Evolutionary conservation across 2,113 vertebrate genomes (phyloP).

Genomic region (Alosa alosa): DNA sequence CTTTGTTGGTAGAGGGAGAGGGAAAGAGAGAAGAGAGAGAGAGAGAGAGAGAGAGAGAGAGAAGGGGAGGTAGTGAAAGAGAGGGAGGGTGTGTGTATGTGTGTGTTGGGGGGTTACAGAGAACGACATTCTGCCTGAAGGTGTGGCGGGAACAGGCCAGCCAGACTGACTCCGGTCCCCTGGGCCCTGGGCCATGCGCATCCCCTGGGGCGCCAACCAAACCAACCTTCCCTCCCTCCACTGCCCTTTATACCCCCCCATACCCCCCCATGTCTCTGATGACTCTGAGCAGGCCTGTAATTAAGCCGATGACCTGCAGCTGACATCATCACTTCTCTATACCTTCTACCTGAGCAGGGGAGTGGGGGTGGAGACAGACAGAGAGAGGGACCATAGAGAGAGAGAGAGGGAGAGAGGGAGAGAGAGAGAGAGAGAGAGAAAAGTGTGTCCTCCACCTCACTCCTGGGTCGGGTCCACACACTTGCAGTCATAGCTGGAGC

Average conservation of each 20-base stretch:
- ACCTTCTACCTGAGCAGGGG: slow-evolving; percentile 33
- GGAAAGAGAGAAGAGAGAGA: slow-evolving; percentile 36
- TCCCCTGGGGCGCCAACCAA: slow-evolving; percentile 51
- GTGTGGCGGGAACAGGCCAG: slow-evolving; percentile 53
- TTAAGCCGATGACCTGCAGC: slow-evolving; percentile 41
- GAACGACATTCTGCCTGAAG: slow-evolving; percentile 37
- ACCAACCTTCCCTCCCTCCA: neutral
- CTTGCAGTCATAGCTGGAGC: slow-evolving; percentile 34
- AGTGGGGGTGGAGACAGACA: neutral
- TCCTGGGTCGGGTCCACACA: slow-evolving; percentile 4
- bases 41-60: slow-evolving; percentile 43
- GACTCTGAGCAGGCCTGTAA: slow-evolving; percentile 32
- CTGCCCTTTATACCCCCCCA: slow-evolving; percentile 22
- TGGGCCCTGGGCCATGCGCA: slow-evolving; percentile 60
- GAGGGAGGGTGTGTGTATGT: slow-evolving; percentile 21
- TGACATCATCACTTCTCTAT: slow-evolving; percentile 32
- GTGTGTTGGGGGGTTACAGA: slow-evolving; percentile 10
- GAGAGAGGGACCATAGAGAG: neutral
- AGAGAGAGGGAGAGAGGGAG: neutral
- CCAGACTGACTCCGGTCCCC: slow-evolving; percentile 61
- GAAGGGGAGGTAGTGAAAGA: slow-evolving; percentile 27
- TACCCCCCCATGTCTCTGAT: slow-evolving; percentile 10
- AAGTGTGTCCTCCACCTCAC: neutral
- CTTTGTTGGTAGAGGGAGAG: slow-evolving; percentile 31
- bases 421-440: neutral